Evolutionary conservation across 2,113 vertebrate species (phyloP).

Genomic region (Brachirus orientalis): DNA sequence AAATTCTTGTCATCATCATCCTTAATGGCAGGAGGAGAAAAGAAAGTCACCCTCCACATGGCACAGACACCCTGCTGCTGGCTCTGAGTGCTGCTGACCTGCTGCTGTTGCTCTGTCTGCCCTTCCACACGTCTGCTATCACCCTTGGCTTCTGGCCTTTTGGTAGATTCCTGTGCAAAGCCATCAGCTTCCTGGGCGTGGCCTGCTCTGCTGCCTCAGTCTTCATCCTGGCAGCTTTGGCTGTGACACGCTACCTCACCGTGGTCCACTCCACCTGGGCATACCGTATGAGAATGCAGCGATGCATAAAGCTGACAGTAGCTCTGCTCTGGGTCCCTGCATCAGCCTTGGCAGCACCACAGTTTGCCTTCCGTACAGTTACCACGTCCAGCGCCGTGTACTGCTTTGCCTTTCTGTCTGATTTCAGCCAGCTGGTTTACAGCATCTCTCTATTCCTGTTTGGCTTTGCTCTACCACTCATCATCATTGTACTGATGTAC

Average conservation of each 20-base stretch:
- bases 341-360: slow-evolving; percentile 75
- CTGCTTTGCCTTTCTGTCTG: slow-evolving; percentile 81
- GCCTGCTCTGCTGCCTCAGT: slow-evolving; percentile 78
- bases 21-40: slow-evolving; percentile 69
- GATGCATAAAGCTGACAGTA: slow-evolving; percentile 53
- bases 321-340: slow-evolving; percentile 77
- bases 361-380: slow-evolving; percentile 78
- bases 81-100: slow-evolving; percentile 78
- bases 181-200: slow-evolving; percentile 80
- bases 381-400: slow-evolving; percentile 37
- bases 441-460: slow-evolving; percentile 78
- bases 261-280: slow-evolving; percentile 79
- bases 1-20: slow-evolving; percentile 76
- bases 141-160: slow-evolving; percentile 81
- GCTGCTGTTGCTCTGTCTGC: slow-evolving; percentile 77
- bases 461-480: slow-evolving; percentile 78
- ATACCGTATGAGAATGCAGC: slow-evolving; percentile 63
- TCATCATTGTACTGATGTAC: slow-evolving; percentile 80
- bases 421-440: slow-evolving; percentile 79
- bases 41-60: slow-evolving; percentile 51
- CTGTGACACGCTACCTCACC: slow-evolving; percentile 79
- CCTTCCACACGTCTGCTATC: slow-evolving; percentile 82
- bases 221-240: slow-evolving; percentile 80
- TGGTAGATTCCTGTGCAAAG: slow-evolving; percentile 77
- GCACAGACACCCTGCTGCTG: slow-evolving; percentile 81